phyloP scores from a whole-genome alignment of 2,888 invertebrate genomes.

The Meteorus cinctellus region DNA sequence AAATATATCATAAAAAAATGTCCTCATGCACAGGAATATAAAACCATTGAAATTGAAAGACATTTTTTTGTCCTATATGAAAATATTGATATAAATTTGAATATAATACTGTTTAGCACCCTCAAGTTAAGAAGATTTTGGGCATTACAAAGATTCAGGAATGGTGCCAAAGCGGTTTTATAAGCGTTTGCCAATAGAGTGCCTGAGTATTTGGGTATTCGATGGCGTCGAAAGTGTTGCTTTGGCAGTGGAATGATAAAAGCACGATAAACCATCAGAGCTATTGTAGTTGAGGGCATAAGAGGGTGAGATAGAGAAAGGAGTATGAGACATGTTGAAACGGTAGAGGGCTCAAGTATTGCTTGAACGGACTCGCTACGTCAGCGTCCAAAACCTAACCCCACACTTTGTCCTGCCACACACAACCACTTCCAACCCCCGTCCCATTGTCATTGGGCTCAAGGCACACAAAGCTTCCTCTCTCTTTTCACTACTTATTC shows the following conservation, averaged over 20 bases:
- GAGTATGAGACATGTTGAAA: not conserved
- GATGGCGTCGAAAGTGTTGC: conserved; percentile 52
- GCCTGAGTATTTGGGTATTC: conserved; percentile 46
- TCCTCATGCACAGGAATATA: no score
- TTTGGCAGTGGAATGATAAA: conserved; percentile 63
- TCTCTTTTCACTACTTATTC: conserved; percentile 39
- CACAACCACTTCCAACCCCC: not conserved
- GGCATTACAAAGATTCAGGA: conserved; percentile 39
- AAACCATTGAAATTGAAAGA: conserved; percentile 6
- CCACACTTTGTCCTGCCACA: not conserved
- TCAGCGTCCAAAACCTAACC: not conserved
- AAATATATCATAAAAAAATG: no score
- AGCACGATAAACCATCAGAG: conserved; percentile 61
- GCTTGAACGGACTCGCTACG: conserved; percentile 19
- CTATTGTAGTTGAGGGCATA: conserved; percentile 32
- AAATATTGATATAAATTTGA: not conserved
- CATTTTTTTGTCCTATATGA: not conserved
- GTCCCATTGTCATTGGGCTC: conserved; percentile 56
- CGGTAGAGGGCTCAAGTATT: conserved; percentile 53
- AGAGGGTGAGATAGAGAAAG: not conserved
- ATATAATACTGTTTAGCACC: conserved; percentile 6
- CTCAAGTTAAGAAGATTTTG: conserved; percentile 22
- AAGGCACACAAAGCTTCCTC: conserved; percentile 53
- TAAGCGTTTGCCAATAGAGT: conserved; percentile 45
- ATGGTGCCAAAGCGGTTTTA: conserved; percentile 42